Percentiles rank a stretch among this genome's conserved stretches.
These are phyloP conservation scores for Lathronympha strigana DNA, from an alignment of 2,888 invertebrate species.

Conservation along the genomic window DNA sequence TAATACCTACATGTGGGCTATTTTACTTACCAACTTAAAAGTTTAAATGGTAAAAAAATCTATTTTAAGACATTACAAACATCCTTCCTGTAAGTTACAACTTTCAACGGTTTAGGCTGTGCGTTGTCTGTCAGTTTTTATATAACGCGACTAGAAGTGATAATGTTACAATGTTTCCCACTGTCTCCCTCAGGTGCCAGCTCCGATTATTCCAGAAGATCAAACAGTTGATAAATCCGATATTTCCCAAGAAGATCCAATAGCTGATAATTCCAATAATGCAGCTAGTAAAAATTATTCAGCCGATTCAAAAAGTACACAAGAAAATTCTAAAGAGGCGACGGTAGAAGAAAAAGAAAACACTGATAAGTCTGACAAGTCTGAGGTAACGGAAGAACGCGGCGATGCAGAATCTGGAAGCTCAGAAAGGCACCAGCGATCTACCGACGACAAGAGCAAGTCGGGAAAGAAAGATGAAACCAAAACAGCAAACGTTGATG, in stretches of 20 bases:
- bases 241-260: not conserved
- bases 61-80: too few species aligned
- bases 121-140: too few species aligned
- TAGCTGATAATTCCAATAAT: not conserved
- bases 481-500: slow-evolving; percentile 2
- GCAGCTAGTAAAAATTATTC: not conserved
- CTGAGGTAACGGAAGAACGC: not conserved
- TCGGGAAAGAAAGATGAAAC: not conserved
- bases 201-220: not conserved
- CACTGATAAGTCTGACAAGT: not conserved
- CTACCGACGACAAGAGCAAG: slow-evolving; percentile 3
- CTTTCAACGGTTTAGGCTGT: too few species aligned
- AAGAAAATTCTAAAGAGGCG: slow-evolving; percentile 6
- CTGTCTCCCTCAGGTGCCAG: not conserved
- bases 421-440: slow-evolving; percentile 5
- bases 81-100: too few species aligned
- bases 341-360: slow-evolving; percentile 8
- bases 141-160: too few species aligned
- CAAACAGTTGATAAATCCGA: not conserved
- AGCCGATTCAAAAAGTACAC: slow-evolving; percentile 1
- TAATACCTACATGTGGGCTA: too few species aligned
- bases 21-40: too few species aligned
- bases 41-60: too few species aligned
- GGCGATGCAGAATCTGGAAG: not conserved
- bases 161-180: not conserved